These are phyloP conservation scores for Thermophis baileyi DNA, from an alignment of 2,113 vertebrate genomes.

Conservation along the genomic window DNA sequence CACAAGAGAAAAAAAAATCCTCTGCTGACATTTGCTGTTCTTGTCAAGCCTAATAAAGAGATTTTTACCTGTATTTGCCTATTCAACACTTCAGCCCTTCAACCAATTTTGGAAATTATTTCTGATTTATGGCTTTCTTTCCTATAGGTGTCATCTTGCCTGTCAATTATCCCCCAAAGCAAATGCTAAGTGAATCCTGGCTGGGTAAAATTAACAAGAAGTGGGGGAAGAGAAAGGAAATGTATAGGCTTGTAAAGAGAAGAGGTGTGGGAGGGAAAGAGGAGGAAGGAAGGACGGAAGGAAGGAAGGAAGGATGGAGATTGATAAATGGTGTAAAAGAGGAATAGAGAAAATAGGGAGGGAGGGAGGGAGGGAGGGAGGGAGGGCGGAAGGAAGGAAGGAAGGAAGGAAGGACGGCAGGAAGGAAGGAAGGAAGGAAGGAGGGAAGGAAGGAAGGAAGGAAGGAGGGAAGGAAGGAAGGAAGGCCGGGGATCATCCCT, in stretches of 20 bases:
- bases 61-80: conserved; percentile 85
- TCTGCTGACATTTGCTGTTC: conserved; percentile 75
- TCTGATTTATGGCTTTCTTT: conserved; percentile 80
- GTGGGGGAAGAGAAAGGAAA: not conserved
- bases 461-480: no score
- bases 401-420: no score
- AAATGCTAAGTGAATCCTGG: conserved; percentile 81
- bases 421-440: no score
- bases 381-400: no score
- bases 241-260: conserved; percentile 39
- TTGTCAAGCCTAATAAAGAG: conserved; percentile 81
- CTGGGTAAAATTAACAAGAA: conserved; percentile 78
- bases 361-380: no score
- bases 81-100: conserved; percentile 76
- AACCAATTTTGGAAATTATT: conserved; percentile 83
- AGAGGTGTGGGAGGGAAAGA: not conserved
- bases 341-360: not conserved
- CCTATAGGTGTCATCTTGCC: conserved; percentile 70
- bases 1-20: conserved; percentile 64
- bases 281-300: not conserved
- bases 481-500: not conserved
- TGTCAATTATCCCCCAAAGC: conserved; percentile 81
- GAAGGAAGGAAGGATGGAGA: not conserved
- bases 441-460: not conserved
- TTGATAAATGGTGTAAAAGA: no score